Conservation (phyloP, 2,797 vertebrate genomes). For the Chloroceryle inda region DNA sequence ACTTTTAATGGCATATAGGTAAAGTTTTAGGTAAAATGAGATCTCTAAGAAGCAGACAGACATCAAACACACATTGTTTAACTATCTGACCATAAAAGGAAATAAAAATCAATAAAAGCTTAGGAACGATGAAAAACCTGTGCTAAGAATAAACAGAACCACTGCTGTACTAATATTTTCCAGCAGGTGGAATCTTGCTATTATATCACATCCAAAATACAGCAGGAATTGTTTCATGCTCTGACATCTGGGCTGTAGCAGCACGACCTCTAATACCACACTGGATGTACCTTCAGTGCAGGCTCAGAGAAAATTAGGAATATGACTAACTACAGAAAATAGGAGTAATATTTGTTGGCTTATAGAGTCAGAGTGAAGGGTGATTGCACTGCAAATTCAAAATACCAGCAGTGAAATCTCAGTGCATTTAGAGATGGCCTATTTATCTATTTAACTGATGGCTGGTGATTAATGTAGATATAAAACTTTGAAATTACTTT, state of each 20-base stretch:
- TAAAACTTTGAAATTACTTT: not conserved
- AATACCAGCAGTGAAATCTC: not conserved
- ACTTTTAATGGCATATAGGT: not conserved
- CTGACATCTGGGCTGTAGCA: not conserved
- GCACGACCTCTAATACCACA: not conserved
- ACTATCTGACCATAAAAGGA: not conserved
- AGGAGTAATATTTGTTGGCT: not conserved
- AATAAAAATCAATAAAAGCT: not conserved
- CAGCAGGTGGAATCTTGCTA: not conserved
- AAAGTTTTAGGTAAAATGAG: not conserved
- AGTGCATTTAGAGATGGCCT: not conserved
- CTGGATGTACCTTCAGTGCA: not conserved
- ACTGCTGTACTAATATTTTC: not conserved
- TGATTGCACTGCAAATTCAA: not conserved
- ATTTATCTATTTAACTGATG: constrained; percentile 7
- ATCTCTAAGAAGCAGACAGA: not conserved
- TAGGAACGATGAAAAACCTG: not conserved
- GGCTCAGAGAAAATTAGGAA: not conserved
- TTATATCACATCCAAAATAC: not conserved
- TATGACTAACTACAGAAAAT: not conserved
- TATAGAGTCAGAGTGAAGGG: not conserved
- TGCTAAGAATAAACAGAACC: not conserved
- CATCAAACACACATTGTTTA: not conserved
- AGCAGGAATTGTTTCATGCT: not conserved
- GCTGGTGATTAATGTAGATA: not conserved